Conservation (phyloP, 2,113 vertebrate species). For the Machaerirhynchus nigripectus region DNA sequence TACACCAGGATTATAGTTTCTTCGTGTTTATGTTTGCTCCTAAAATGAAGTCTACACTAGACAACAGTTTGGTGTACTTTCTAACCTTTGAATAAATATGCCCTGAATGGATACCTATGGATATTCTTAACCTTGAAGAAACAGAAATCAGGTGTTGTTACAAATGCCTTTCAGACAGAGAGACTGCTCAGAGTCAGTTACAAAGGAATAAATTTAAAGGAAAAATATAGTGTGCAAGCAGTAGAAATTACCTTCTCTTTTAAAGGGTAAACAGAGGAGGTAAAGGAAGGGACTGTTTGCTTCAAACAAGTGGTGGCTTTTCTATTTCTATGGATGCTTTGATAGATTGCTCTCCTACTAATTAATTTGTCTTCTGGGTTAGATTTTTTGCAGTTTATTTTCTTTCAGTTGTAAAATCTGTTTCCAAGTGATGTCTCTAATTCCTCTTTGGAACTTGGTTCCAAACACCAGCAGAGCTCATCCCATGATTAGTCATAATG, state of each 20-base stretch:
- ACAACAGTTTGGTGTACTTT: constrained; percentile 57
- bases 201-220: background rate
- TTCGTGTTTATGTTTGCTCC: constrained; percentile 70
- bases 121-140: background rate
- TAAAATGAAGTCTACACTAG: constrained; percentile 66
- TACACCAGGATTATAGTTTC: constrained; percentile 74
- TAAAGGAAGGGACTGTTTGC: background rate
- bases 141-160: background rate
- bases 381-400: background rate
- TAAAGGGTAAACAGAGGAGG: background rate
- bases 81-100: constrained; percentile 63
- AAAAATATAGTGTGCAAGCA: background rate
- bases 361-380: background rate
- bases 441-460: background rate
- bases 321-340: background rate
- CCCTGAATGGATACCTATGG: background rate
- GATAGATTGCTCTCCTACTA: background rate
- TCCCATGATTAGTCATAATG: background rate
- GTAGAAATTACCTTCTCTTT: constrained; percentile 9
- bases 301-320: background rate
- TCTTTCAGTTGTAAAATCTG: background rate
- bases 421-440: background rate
- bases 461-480: background rate
- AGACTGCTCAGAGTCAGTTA: background rate
- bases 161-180: background rate